Percentiles rank a stretch among this genome's conserved stretches.
phyloP scores from a whole-genome alignment of 2,797 vertebrate genomes.

The Clarias pachynema region DNA sequence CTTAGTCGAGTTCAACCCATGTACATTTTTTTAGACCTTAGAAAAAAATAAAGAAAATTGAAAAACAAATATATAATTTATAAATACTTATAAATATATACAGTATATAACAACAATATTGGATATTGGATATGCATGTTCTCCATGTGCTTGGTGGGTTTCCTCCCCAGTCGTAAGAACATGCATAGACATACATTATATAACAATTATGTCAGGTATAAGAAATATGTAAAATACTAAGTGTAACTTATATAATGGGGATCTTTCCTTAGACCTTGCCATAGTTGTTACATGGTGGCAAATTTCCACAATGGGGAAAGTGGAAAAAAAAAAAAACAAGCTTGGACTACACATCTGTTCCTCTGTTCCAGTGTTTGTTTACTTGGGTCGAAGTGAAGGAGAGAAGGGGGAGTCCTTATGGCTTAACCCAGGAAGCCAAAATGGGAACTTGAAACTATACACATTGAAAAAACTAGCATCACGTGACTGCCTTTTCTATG shows the following conservation, averaged over 20 bases:
- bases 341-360: conserved; percentile 56
- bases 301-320: conserved; percentile 33
- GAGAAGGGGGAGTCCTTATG: conserved; percentile 42
- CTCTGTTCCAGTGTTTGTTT: conserved; percentile 57
- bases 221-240: neutral
- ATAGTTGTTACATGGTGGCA: conserved; percentile 62
- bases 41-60: neutral
- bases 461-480: conserved; percentile 31
- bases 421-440: conserved; percentile 48
- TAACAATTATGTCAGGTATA: neutral
- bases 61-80: too few species aligned
- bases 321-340: conserved; percentile 56
- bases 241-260: neutral
- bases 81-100: neutral
- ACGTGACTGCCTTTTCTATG: conserved; percentile 29
- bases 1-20: neutral
- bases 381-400: conserved; percentile 48
- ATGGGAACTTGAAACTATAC: conserved; percentile 46
- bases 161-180: neutral
- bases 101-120: neutral
- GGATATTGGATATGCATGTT: neutral
- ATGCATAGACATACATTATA: neutral
- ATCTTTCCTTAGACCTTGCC: conserved; percentile 16
- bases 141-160: too few species aligned
- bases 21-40: neutral